Evolutionary conservation across 1,140 invertebrate species (phyloP).

Genomic region (Lineus longissimus): DNA sequence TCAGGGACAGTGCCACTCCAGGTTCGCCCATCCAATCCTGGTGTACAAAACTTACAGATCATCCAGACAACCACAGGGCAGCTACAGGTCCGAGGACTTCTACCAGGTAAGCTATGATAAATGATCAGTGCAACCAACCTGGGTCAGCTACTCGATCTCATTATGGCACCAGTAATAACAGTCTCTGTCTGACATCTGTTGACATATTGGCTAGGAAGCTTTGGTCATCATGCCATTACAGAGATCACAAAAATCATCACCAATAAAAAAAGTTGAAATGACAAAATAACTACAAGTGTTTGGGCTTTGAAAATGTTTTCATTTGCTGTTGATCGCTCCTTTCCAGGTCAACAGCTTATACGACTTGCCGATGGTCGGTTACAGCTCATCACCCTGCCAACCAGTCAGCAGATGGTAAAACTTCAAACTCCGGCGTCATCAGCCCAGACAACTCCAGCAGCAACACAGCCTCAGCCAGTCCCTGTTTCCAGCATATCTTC

Average conservation of each 20-base stretch:
- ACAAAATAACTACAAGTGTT: too few relatives aligned
- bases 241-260: too few relatives aligned
- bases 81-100: slow-evolving; percentile 81
- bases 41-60: slow-evolving; percentile 72
- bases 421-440: slow-evolving; percentile 30
- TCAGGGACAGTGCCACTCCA: too few relatives aligned
- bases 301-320: too few relatives aligned
- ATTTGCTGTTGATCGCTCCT: background rate
- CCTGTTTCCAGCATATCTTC: background rate
- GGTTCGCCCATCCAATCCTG: slow-evolving; percentile 10
- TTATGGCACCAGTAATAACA: too few relatives aligned
- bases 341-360: slow-evolving; percentile 78
- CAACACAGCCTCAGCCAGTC: slow-evolving; percentile 17
- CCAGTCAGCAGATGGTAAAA: slow-evolving; percentile 10
- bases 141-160: too few relatives aligned
- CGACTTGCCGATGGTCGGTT: slow-evolving; percentile 90
- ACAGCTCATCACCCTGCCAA: slow-evolving; percentile 73
- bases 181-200: too few relatives aligned
- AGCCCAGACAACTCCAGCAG: slow-evolving; percentile 20
- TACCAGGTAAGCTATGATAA: slow-evolving; percentile 63
- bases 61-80: slow-evolving; percentile 80
- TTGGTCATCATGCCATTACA: too few relatives aligned
- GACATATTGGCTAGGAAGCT: too few relatives aligned
- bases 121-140: too few relatives aligned
- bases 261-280: too few relatives aligned